Percentiles rank a stretch among this genome's conserved stretches.
phyloP scores from a whole-genome alignment of 2,797 vertebrate species.

The Echiichthys vipera region DNA sequence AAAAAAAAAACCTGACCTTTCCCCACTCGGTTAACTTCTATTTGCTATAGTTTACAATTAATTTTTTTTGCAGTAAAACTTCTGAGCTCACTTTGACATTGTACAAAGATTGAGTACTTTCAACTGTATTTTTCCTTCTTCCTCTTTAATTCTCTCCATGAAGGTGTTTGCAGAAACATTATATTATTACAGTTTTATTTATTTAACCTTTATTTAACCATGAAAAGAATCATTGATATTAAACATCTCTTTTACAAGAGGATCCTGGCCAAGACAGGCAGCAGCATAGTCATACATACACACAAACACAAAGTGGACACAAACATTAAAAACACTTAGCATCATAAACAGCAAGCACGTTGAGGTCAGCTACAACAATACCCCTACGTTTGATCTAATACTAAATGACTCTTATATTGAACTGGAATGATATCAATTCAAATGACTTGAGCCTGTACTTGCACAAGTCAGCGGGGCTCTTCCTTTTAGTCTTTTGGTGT shows the following conservation, averaged over 20 bases:
- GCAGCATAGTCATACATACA: too few relatives aligned
- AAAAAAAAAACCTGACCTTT: too few relatives aligned
- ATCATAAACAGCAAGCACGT: too few relatives aligned
- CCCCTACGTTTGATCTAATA: neutral
- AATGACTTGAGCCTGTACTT: conserved; percentile 25
- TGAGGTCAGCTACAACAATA: too few relatives aligned
- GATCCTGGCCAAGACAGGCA: neutral
- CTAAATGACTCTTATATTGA: conserved; percentile 4
- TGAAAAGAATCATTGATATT: too few relatives aligned
- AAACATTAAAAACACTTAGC: too few relatives aligned
- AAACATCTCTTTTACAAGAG: conserved; percentile 12
- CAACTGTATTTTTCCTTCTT: neutral
- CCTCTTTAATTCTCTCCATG: neutral
- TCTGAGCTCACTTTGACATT: neutral
- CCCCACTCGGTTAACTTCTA: neutral
- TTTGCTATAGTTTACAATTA: neutral
- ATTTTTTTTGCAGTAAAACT: too few relatives aligned
- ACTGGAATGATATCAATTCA: conserved; percentile 23
- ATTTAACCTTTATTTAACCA: too few relatives aligned
- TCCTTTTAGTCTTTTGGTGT: neutral
- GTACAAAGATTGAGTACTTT: neutral
- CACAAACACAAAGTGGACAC: too few relatives aligned
- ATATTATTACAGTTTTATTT: neutral
- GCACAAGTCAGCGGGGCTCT: neutral
- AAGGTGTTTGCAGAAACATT: neutral